phyloP scores from a whole-genome alignment of 1,140 invertebrate species.

The Oncopeltus fasciatus region DNA sequence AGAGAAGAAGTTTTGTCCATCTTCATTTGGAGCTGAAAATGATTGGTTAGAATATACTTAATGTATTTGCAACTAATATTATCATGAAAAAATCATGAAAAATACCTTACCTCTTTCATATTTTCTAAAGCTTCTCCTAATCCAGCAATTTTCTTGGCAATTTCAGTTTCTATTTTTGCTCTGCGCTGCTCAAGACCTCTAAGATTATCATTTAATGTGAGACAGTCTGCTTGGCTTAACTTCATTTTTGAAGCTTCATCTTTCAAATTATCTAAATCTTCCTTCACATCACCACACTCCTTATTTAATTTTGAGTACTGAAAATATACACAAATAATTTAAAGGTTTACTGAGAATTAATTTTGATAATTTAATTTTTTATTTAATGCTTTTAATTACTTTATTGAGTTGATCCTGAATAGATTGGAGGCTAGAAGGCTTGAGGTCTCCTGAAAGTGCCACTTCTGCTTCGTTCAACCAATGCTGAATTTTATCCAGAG shows the following conservation, averaged over 20 bases:
- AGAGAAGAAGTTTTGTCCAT: constrained; percentile 66
- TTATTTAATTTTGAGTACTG: constrained; percentile 60
- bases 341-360: too few relatives aligned
- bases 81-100: too few relatives aligned
- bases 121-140: constrained; percentile 61
- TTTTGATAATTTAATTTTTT: too few relatives aligned
- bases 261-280: constrained; percentile 53
- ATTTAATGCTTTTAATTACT: constrained; percentile 32
- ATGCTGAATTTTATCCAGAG: constrained; percentile 61
- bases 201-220: constrained; percentile 62
- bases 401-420: constrained; percentile 72
- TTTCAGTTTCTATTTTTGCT: constrained; percentile 50
- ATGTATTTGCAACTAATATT: too few relatives aligned
- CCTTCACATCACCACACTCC: constrained; percentile 53
- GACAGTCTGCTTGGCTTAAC: constrained; percentile 69
- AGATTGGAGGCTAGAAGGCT: constrained; percentile 58
- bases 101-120: constrained; percentile 43
- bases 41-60: too few relatives aligned
- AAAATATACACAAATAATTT: constrained; percentile 19
- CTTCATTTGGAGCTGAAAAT: constrained; percentile 40
- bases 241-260: constrained; percentile 68
- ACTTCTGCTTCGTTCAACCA: constrained; percentile 81
- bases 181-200: constrained; percentile 62
- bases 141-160: constrained; percentile 55
- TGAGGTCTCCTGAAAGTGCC: constrained; percentile 59